Percentiles rank a stretch among this genome's conserved stretches.
Conservation (phyloP, 2,113 vertebrate genomes). For the Scomber japonicus region DNA sequence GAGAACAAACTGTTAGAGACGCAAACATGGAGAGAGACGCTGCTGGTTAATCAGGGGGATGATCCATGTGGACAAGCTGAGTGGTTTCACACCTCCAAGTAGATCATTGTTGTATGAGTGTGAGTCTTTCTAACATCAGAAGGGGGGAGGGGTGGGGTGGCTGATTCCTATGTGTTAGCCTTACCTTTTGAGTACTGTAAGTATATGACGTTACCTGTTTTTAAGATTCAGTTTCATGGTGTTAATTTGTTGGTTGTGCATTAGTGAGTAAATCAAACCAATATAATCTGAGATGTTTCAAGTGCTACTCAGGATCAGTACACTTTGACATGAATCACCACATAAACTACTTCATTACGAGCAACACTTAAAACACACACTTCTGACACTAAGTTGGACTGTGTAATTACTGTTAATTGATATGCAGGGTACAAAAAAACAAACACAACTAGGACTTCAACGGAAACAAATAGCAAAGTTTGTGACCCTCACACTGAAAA, state of each 20-base stretch:
- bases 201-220: constrained; percentile 26
- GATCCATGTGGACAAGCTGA: constrained; percentile 53
- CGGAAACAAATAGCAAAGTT: constrained; percentile 18
- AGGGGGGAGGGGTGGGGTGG: not conserved
- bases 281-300: constrained; percentile 24
- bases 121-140: constrained; percentile 52
- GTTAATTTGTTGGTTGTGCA: constrained; percentile 69
- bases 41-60: constrained; percentile 62
- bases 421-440: constrained; percentile 34
- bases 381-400: constrained; percentile 40
- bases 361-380: constrained; percentile 44
- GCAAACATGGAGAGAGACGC: not conserved
- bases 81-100: constrained; percentile 57
- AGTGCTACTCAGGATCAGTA: constrained; percentile 54
- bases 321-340: constrained; percentile 31
- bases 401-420: constrained; percentile 67
- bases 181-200: constrained; percentile 16
- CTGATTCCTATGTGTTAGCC: constrained; percentile 24
- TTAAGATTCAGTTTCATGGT: constrained; percentile 16
- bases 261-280: constrained; percentile 76
- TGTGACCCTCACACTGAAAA: constrained; percentile 60
- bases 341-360: constrained; percentile 18
- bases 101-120: constrained; percentile 37
- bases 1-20: constrained; percentile 62
- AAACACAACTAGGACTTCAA: constrained; percentile 24